These are phyloP conservation scores for Picathartes gymnocephalus DNA, from an alignment of 2,113 vertebrate genomes.

Conservation along the genomic window DNA sequence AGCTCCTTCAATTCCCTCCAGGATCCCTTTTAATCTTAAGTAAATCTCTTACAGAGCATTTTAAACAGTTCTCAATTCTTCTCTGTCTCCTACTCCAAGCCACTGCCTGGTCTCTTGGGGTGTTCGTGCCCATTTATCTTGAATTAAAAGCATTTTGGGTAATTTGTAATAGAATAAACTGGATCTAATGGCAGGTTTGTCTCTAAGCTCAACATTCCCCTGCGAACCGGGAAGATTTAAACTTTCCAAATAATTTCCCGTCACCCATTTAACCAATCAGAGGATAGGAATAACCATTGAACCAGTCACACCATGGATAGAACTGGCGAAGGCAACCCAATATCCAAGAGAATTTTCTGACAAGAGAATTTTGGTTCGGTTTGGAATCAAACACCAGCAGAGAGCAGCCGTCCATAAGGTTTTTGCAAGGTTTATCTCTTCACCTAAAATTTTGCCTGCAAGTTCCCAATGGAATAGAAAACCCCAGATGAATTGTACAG, in stretches of 20 bases:
- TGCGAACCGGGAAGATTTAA: not conserved
- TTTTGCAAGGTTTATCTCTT: not conserved
- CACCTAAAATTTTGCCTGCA: not conserved
- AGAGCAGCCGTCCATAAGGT: not conserved
- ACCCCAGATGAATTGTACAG: fast-evolving
- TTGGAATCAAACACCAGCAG: not conserved
- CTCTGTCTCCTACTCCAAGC: not conserved
- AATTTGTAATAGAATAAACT: not conserved
- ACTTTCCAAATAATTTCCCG: not conserved
- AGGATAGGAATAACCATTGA: not conserved
- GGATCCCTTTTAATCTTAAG: not conserved
- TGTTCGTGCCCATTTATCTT: not conserved
- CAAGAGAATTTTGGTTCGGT: not conserved
- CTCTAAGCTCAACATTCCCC: not conserved
- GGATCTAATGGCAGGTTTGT: not conserved
- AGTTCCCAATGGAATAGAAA: not conserved
- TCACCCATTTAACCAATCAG: not conserved
- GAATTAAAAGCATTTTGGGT: not conserved
- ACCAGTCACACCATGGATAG: not conserved
- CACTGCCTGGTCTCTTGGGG: not conserved
- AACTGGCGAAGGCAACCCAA: not conserved
- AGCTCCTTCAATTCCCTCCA: not conserved
- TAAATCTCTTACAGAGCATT: not conserved
- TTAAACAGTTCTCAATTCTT: not conserved
- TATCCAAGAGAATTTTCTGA: not conserved